A percentile compares a stretch with the other conserved stretches of the same genome.
phyloP scores from a whole-genome alignment of 2,797 vertebrate species.

The Enoplosus armatus region DNA sequence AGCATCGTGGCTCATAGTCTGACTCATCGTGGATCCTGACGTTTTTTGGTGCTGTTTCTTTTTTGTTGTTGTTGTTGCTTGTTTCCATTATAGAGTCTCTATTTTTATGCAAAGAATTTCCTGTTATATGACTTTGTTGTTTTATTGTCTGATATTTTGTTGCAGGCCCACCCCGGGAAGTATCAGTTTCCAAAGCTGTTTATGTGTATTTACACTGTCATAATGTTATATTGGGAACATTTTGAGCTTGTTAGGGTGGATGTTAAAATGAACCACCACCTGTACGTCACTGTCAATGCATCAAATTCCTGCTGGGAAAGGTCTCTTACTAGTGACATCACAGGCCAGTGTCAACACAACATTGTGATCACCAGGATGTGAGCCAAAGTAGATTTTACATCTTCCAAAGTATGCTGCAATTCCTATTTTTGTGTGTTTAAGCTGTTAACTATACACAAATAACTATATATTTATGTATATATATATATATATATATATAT shows the following conservation, averaged over 20 bases:
- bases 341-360: background rate
- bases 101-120: slow-evolving; percentile 59
- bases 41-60: slow-evolving; percentile 35
- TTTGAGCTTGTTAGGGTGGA: slow-evolving; percentile 36
- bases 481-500: too few species aligned
- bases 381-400: background rate
- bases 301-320: slow-evolving; percentile 25
- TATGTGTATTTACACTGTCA: slow-evolving; percentile 49
- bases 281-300: slow-evolving; percentile 28
- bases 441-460: too few species aligned
- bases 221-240: slow-evolving; percentile 35
- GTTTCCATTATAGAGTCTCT: slow-evolving; percentile 37
- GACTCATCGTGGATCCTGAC: slow-evolving; percentile 52
- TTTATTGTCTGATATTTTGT: slow-evolving; percentile 50
- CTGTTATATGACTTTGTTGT: slow-evolving; percentile 54
- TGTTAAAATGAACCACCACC: slow-evolving; percentile 35
- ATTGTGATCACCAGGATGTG: background rate
- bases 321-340: slow-evolving; percentile 38
- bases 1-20: slow-evolving; percentile 30
- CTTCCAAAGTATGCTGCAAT: background rate
- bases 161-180: slow-evolving; percentile 7
- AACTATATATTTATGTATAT: too few species aligned
- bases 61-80: slow-evolving; percentile 15
- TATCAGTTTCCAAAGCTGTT: slow-evolving; percentile 40
- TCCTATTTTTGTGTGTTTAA: background rate